phyloP scores from a whole-genome alignment of 1,140 invertebrate species.

The Pygmarrhopalites habei region DNA sequence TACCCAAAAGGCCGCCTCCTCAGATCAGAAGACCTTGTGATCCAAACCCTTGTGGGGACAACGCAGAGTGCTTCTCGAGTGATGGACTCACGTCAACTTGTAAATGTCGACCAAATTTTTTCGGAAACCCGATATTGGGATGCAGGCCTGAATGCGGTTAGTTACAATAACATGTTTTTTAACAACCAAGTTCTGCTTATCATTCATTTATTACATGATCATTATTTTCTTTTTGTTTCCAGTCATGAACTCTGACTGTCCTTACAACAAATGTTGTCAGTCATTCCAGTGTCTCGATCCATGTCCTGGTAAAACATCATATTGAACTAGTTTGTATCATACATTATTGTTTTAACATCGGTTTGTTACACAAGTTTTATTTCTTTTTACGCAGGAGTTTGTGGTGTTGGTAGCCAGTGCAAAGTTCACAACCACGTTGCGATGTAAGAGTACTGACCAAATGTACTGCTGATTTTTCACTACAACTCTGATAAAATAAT shows the following conservation, averaged over 20 bases:
- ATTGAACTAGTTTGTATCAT: too few relatives aligned
- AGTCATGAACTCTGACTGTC: conserved; percentile 41
- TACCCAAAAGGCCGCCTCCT: neutral
- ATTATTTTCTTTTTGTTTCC: too few relatives aligned
- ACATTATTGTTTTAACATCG: too few relatives aligned
- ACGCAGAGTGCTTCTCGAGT: conserved; percentile 66
- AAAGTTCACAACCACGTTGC: conserved; percentile 55
- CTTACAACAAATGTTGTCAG: conserved; percentile 54
- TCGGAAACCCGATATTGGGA: conserved; percentile 61
- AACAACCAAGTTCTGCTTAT: too few relatives aligned
- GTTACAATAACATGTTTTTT: too few relatives aligned
- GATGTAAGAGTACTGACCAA: too few relatives aligned
- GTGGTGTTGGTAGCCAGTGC: conserved; percentile 47
- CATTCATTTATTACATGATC: too few relatives aligned
- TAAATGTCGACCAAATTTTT: conserved; percentile 42
- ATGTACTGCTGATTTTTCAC: too few relatives aligned
- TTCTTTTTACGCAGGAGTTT: conserved; percentile 58
- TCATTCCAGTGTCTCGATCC: conserved; percentile 60
- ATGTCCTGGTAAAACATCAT: conserved; percentile 51
- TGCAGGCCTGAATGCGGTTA: conserved; percentile 68
- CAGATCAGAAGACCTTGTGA: conserved; percentile 54
- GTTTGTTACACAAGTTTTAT: too few relatives aligned
- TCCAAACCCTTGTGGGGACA: conserved; percentile 59
- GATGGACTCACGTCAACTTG: conserved; percentile 39
- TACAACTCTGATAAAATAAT: too few relatives aligned